Percentiles rank a stretch among this genome's conserved stretches.
These are phyloP conservation scores for Acropora tenuis DNA, from an alignment of 64 coral and sea anemone genomes.

Conservation along the genomic window DNA sequence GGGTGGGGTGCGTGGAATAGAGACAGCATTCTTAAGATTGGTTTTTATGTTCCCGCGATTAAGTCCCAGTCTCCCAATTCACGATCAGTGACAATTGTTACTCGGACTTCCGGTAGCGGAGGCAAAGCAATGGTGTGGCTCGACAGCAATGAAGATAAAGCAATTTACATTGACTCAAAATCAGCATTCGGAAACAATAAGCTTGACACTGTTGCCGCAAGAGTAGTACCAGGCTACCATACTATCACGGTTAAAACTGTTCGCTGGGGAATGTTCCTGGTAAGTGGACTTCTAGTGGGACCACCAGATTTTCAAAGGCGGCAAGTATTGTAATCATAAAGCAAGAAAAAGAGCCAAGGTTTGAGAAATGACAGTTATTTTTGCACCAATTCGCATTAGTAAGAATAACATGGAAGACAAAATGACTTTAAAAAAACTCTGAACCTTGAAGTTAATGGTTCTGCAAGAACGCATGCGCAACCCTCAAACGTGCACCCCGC, in stretches of 20 bases:
- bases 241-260: slow-evolving; percentile 59
- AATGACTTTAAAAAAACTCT: too few species aligned
- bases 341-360: too few species aligned
- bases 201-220: slow-evolving; percentile 41
- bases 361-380: too few species aligned
- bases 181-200: slow-evolving; percentile 58
- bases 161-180: slow-evolving; percentile 43
- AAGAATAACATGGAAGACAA: too few species aligned
- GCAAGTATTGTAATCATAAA: slow-evolving; percentile 25
- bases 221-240: slow-evolving; percentile 66
- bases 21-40: slow-evolving; percentile 36
- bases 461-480: too few species aligned
- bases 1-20: slow-evolving; percentile 60
- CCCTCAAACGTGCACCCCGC: too few species aligned
- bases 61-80: background rate
- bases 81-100: slow-evolving; percentile 71
- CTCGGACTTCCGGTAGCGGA: slow-evolving; percentile 59
- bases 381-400: too few species aligned
- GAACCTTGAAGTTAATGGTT: too few species aligned
- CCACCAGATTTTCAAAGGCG: slow-evolving; percentile 70
- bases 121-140: slow-evolving; percentile 61
- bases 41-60: slow-evolving; percentile 39
- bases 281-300: slow-evolving; percentile 73
- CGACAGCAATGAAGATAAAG: slow-evolving; percentile 32
- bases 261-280: slow-evolving; percentile 49